Percentiles rank a stretch among this genome's conserved stretches.
phyloP scores from a whole-genome alignment of 2,113 vertebrate species.

The Ovis aries region ARS-UI_Ramb_v3.0 NC_056070.1:46968001-46968500 shows the following conservation, averaged over 20 bases:
- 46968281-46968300: rapidly evolving
- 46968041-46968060: not conserved
- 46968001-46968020: not conserved
- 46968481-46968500: not conserved
- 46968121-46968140: rapidly evolving
- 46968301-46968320: not conserved
- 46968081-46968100: not conserved
- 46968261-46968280: rapidly evolving
- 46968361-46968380: rapidly evolving
- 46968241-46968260: not conserved
- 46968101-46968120: not conserved
- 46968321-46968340: rapidly evolving
- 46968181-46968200: too few species aligned
- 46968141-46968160: rapidly evolving
- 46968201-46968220: rapidly evolving
- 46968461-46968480: not conserved
- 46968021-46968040: not conserved
- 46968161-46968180: rapidly evolving
- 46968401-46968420: not conserved
- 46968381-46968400: not conserved
- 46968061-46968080: not conserved
- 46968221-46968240: not conserved
- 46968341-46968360: rapidly evolving
- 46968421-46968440: not conserved
- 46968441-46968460: slow-evolving; percentile 1